Conservation (phyloP, 2,888 invertebrate genomes). For the Saturnia pavonia region DNA sequence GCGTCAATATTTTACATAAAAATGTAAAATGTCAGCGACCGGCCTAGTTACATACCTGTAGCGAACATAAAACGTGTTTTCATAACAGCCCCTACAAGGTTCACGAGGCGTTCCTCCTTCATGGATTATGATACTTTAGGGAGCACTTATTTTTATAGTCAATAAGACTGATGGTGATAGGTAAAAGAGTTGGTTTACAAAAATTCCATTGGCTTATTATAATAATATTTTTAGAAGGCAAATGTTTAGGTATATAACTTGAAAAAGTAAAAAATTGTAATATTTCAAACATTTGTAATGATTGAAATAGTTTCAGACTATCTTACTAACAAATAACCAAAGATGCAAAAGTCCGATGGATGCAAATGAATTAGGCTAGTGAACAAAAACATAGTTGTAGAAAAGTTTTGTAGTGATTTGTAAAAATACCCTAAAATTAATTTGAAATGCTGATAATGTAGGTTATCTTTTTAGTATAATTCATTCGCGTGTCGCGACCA, state of each 20-base stretch:
- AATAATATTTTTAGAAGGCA: background rate
- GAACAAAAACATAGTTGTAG: too few species aligned
- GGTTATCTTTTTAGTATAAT: too few species aligned
- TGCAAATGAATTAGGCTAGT: too few species aligned
- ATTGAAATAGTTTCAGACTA: background rate
- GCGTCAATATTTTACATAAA: background rate
- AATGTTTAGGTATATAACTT: background rate
- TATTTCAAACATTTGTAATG: background rate
- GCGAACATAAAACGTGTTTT: conserved; percentile 18
- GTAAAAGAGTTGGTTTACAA: background rate
- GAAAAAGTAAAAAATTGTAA: background rate
- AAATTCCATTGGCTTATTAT: background rate
- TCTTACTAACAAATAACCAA: too few species aligned
- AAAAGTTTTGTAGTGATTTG: too few species aligned
- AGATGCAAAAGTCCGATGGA: too few species aligned
- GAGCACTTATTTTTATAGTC: conserved; percentile 16
- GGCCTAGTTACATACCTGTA: conserved; percentile 4
- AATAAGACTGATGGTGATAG: background rate
- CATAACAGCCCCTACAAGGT: conserved; percentile 18
- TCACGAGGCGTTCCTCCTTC: conserved; percentile 16
- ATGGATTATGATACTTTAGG: conserved; percentile 14
- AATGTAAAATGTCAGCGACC: background rate
- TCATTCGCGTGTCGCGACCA: too few species aligned
- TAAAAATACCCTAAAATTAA: too few species aligned
- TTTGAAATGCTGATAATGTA: too few species aligned